Percentiles rank a stretch among this genome's conserved stretches.
These are phyloP conservation scores for Zaprionus obscuricornis DNA, from an alignment of 2,888 invertebrate genomes.

Conservation along the genomic window DNA sequence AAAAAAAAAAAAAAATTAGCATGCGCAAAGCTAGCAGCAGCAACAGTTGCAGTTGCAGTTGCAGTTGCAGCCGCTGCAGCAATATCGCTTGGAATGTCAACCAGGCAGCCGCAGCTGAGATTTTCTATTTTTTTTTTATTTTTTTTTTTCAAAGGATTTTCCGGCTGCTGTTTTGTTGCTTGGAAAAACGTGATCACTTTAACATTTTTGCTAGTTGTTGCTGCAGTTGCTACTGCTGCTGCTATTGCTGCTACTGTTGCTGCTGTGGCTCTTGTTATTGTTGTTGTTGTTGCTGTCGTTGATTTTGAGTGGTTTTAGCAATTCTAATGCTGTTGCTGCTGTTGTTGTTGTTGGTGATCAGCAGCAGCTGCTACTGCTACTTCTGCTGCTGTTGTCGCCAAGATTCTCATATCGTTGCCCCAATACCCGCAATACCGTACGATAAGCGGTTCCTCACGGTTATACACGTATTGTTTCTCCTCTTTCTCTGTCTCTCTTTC, in stretches of 20 bases:
- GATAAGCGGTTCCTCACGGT: conserved; percentile 57
- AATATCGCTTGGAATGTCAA: conserved; percentile 70
- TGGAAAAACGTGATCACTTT: conserved; percentile 81
- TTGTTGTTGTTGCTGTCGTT: conserved; percentile 43
- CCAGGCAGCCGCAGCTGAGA: conserved; percentile 71
- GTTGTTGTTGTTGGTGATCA: conserved; percentile 26
- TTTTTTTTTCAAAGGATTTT: conserved; percentile 59
- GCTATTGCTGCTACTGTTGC: conserved; percentile 39
- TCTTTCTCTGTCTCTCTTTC: conserved; percentile 1
- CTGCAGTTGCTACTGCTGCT: conserved; percentile 30
- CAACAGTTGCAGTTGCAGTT: conserved; percentile 2
- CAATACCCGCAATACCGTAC: conserved; percentile 62
- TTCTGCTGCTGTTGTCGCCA: conserved; percentile 29
- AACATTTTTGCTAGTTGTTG: conserved; percentile 77
- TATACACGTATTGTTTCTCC: conserved; percentile 54
- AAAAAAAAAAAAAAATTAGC: conserved; percentile 61
- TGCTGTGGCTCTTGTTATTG: conserved; percentile 53
- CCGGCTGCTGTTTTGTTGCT: conserved; percentile 41
- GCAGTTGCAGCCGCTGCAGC: conserved; percentile 15
- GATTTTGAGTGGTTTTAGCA: conserved; percentile 73
- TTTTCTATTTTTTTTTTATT: conserved; percentile 47
- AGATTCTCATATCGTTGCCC: conserved; percentile 50
- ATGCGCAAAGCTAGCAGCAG: conserved; percentile 56
- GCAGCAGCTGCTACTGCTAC: conserved; percentile 31
- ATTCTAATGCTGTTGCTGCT: conserved; percentile 74